These are phyloP conservation scores for Eutrigla gurnardus DNA, from an alignment of 2,797 vertebrate species.

Conservation along the genomic window DNA sequence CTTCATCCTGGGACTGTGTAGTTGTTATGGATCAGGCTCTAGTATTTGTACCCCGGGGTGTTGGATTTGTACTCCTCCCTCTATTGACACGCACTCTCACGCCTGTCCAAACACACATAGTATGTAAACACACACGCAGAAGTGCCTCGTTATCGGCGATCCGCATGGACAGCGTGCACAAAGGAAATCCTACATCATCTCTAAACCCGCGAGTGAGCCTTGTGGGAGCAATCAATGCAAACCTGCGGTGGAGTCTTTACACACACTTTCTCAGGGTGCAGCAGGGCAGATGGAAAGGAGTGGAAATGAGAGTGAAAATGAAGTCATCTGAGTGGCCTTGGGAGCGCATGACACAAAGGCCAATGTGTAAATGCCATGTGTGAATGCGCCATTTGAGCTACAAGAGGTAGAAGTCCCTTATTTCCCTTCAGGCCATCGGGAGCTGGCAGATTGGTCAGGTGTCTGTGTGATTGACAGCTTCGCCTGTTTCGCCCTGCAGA, in stretches of 20 bases:
- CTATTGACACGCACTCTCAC: not conserved
- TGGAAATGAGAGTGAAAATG: not conserved
- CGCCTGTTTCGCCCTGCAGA: slow-evolving; percentile 1
- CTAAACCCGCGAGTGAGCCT: slow-evolving; percentile 14
- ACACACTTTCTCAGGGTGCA: slow-evolving; percentile 10
- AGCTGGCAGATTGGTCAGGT: slow-evolving; percentile 52
- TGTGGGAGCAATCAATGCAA: slow-evolving; percentile 51
- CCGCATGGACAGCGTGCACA: not conserved
- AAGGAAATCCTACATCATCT: slow-evolving; percentile 21
- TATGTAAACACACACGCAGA: not conserved
- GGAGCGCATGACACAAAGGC: slow-evolving; percentile 68
- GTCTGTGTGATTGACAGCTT: slow-evolving; percentile 54
- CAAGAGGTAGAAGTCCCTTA: slow-evolving; percentile 6
- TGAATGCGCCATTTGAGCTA: slow-evolving; percentile 69
- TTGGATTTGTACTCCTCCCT: slow-evolving; percentile 6
- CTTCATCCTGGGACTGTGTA: slow-evolving; percentile 45
- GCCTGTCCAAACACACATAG: not conserved
- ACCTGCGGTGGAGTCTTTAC: slow-evolving; percentile 16
- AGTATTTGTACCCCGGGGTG: not conserved
- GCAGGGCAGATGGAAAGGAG: slow-evolving; percentile 3
- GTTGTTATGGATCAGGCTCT: slow-evolving; percentile 53
- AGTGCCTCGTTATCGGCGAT: not conserved
- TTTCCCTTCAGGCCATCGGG: slow-evolving; percentile 39
- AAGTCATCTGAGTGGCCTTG: slow-evolving; percentile 28
- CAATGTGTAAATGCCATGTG: slow-evolving; percentile 74